Evolutionary conservation across 2,797 vertebrate species (phyloP).

Genomic region (Crocodylus rhombifer): DNA sequence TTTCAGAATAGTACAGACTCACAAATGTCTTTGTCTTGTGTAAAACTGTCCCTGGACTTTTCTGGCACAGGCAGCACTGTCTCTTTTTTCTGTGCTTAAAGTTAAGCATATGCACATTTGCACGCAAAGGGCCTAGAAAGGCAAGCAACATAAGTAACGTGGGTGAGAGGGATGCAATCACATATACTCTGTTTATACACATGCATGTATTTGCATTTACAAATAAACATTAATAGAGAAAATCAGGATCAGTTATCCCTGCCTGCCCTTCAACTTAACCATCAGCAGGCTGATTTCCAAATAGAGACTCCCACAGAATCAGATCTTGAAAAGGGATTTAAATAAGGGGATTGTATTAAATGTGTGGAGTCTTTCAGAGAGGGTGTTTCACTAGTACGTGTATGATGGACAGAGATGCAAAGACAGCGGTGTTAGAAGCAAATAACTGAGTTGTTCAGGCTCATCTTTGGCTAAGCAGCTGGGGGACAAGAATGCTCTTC

Average conservation of each 20-base stretch:
- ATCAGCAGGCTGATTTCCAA: fast-evolving
- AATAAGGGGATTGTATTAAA: background rate
- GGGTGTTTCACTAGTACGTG: too few relatives aligned
- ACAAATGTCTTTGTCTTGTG: fast-evolving
- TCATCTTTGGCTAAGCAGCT: background rate
- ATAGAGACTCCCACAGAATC: fast-evolving
- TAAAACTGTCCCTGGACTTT: background rate
- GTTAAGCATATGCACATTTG: background rate
- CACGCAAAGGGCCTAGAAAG: fast-evolving
- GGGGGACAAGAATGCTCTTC: background rate
- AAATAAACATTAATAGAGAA: fast-evolving
- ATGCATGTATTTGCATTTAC: too few relatives aligned
- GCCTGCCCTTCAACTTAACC: background rate
- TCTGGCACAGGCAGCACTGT: fast-evolving
- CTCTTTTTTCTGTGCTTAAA: fast-evolving
- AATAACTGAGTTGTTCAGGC: background rate
- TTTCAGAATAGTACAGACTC: background rate
- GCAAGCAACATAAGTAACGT: fast-evolving
- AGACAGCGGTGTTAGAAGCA: background rate
- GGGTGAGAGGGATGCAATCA: background rate
- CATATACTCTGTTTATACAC: background rate
- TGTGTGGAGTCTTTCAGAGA: background rate
- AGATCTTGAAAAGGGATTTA: background rate
- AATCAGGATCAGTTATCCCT: fast-evolving
- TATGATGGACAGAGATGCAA: background rate